Conservation (phyloP, 2,888 invertebrate genomes). For the Acanthopleura granulata region DNA sequence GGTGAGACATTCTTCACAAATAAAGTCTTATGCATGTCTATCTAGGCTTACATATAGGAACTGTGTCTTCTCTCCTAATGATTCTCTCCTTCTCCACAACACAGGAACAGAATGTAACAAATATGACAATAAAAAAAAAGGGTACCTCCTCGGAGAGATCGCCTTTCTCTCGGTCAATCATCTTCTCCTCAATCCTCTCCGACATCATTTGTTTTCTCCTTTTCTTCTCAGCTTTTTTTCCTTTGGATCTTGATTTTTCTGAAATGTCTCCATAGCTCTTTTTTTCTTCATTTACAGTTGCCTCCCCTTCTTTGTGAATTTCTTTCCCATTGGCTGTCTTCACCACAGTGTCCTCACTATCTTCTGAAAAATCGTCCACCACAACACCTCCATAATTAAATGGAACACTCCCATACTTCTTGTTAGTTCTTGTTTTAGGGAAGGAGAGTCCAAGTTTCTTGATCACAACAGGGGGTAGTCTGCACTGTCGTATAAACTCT, state of each 20-base stretch:
- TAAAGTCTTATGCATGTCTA: no score
- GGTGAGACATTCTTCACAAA: no score
- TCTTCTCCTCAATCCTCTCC: slow-evolving; percentile 55
- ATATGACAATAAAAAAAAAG: not conserved
- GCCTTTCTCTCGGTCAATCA: slow-evolving; percentile 40
- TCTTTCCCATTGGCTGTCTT: slow-evolving; percentile 28
- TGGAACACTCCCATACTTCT: slow-evolving; percentile 70
- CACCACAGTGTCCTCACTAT: slow-evolving; percentile 13
- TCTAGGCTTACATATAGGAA: no score
- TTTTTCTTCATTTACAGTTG: slow-evolving; percentile 8
- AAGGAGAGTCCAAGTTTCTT: slow-evolving; percentile 69
- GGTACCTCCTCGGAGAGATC: slow-evolving; percentile 45
- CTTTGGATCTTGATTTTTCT: not conserved
- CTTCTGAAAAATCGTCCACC: slow-evolving; percentile 1
- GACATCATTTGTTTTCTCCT: slow-evolving; percentile 30
- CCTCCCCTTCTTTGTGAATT: slow-evolving; percentile 17
- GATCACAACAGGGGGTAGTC: slow-evolving; percentile 71
- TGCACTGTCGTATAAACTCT: slow-evolving; percentile 70
- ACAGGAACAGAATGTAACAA: no score
- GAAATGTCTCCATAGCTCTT: not conserved
- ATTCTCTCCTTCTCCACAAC: no score
- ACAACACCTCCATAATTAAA: slow-evolving; percentile 64
- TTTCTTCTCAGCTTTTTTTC: slow-evolving; percentile 14
- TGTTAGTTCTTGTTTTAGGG: slow-evolving; percentile 60
- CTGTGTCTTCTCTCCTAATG: not conserved